phyloP scores from a whole-genome alignment of 2,797 vertebrate species.

The Novumbra hubbsi region DNA sequence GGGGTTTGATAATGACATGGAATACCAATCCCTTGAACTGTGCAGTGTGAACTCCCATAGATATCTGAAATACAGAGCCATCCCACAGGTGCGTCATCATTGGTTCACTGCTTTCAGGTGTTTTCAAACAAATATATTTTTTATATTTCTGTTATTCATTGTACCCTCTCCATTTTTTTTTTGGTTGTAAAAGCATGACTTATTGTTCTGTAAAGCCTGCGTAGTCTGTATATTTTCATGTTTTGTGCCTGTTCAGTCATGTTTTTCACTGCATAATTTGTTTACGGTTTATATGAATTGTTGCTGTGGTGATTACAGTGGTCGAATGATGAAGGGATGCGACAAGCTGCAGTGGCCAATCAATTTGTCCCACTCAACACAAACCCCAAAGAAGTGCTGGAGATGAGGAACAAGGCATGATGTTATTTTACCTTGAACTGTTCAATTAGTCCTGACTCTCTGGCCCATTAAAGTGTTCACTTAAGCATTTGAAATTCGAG shows the following conservation, averaged over 20 bases:
- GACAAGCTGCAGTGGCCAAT: constrained; percentile 91
- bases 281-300: constrained; percentile 25
- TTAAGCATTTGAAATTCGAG: not conserved
- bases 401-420: constrained; percentile 98
- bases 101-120: constrained; percentile 60
- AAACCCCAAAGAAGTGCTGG: constrained; percentile 96
- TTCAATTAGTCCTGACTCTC: not conserved
- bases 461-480: not conserved
- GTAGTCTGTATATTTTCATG: constrained; percentile 45
- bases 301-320: constrained; percentile 82
- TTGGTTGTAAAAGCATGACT: constrained; percentile 82
- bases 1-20: not conserved
- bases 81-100: constrained; percentile 67
- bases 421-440: not conserved
- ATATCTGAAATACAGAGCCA: not conserved
- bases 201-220: constrained; percentile 71
- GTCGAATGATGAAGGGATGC: constrained; percentile 94
- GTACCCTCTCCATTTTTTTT: constrained; percentile 52
- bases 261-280: constrained; percentile 9
- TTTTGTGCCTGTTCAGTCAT: constrained; percentile 47
- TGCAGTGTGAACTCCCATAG: not conserved
- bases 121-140: constrained; percentile 37
- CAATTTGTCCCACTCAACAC: constrained; percentile 99
- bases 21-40: not conserved
- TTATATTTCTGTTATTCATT: constrained; percentile 41